Conservation (phyloP, 1,140 invertebrate species). For the Lasioglossum baleicum region DNA sequence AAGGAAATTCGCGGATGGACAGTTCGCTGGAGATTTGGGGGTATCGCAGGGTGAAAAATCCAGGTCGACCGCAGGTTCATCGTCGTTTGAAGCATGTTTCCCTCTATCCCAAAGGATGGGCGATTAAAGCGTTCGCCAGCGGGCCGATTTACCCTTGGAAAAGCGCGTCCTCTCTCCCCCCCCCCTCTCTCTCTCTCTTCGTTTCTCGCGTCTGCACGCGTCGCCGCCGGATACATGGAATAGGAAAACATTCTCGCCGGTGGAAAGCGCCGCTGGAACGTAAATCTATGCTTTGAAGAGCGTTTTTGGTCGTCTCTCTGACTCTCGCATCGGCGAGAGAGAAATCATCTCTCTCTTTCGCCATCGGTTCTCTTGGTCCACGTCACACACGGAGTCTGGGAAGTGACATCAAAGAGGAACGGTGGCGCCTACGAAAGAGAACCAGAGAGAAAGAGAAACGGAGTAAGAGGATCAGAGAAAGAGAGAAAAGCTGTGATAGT, state of each 20-base stretch:
- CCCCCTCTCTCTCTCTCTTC: not conserved
- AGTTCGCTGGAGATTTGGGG: not conserved
- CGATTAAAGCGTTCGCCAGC: conserved; percentile 29
- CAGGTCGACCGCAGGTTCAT: conserved; percentile 24
- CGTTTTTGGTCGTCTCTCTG: conserved; percentile 26
- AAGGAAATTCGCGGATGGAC: not conserved
- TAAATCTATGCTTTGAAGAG: conserved; percentile 57
- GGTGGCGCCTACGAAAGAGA: not conserved
- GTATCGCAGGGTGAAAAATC: not conserved
- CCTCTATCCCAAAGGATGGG: conserved; percentile 5
- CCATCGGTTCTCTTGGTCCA: not conserved
- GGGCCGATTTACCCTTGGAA: conserved; percentile 15
- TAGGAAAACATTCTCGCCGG: conserved; percentile 49
- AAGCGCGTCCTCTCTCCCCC: not conserved
- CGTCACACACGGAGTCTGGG: conserved; percentile 32
- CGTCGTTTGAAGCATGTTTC: conserved; percentile 9
- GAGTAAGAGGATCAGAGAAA: not conserved
- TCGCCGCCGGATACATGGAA: conserved; percentile 23
- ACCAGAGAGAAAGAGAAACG: not conserved
- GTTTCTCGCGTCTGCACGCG: not conserved
- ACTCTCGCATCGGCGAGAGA: not conserved
- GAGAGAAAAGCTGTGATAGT: not conserved
- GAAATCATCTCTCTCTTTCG: not conserved
- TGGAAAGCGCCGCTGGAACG: conserved; percentile 19
- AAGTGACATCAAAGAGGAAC: conserved; percentile 56